Evolutionary conservation across 2,113 vertebrate species (phyloP).

Genomic region (Catagonus wagneri): DNA sequence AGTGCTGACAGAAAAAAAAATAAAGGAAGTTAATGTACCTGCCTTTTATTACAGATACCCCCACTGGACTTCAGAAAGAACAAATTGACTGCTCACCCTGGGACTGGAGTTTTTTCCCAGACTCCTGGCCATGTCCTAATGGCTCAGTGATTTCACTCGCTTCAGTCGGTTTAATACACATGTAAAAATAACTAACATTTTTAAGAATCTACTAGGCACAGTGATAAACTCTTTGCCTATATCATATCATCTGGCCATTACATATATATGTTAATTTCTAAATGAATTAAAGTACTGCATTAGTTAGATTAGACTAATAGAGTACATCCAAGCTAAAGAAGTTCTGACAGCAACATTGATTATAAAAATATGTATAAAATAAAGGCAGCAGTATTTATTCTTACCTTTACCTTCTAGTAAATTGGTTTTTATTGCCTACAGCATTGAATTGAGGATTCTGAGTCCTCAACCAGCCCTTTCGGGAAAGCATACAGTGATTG

Average conservation of each 20-base stretch:
- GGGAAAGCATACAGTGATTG: not conserved
- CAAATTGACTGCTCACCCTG: not conserved
- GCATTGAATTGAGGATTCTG: not conserved
- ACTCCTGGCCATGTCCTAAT: not conserved
- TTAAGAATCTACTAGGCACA: not conserved
- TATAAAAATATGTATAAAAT: conserved; percentile 26
- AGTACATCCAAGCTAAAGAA: not conserved
- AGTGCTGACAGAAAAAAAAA: not conserved
- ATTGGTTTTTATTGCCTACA: not conserved
- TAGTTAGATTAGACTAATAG: not conserved
- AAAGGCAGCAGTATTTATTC: not conserved
- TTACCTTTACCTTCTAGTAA: not conserved
- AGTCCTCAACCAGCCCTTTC: not conserved
- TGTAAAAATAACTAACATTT: not conserved
- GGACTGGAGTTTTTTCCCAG: not conserved
- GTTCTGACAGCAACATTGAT: not conserved
- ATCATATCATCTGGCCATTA: not conserved
- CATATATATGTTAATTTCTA: not conserved
- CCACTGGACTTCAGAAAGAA: not conserved
- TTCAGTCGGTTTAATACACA: conserved; percentile 31
- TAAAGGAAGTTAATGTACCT: not conserved
- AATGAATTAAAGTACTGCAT: conserved; percentile 16
- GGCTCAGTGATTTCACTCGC: not conserved
- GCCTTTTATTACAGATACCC: not conserved
- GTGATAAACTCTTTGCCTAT: not conserved